Percentiles rank a stretch among this genome's conserved stretches.
Conservation (phyloP, 1,140 invertebrate species). For the Diuraphis noxia region DNA sequence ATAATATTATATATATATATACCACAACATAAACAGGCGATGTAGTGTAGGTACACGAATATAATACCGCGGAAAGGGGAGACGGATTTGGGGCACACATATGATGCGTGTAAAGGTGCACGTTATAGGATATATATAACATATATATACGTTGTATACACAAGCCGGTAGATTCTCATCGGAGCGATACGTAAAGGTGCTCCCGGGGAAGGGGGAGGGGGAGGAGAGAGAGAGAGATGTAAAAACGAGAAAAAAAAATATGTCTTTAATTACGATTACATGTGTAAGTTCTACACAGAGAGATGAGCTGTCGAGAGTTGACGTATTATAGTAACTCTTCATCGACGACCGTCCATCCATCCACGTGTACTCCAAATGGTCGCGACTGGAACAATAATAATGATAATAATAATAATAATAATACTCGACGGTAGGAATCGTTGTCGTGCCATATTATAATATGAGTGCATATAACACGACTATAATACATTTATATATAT, state of each 20-base stretch:
- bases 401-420: not conserved
- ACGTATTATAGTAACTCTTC: not conserved
- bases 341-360: not conserved
- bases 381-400: constrained; percentile 9
- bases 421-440: not conserved
- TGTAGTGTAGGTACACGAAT: not conserved
- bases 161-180: not conserved
- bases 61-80: not conserved
- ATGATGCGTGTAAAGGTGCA: not conserved
- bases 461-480: not conserved
- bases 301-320: not conserved
- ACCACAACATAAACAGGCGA: not conserved
- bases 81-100: not conserved
- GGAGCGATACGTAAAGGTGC: not conserved
- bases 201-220: no score
- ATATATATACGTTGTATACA: not conserved
- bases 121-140: no score
- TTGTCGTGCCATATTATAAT: not conserved
- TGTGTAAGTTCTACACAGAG: no score
- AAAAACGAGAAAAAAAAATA: constrained; percentile 3
- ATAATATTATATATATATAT: not conserved
- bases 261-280: constrained; percentile 45
- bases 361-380: constrained; percentile 48
- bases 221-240: no score
- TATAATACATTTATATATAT: not conserved